Base-by-base conservation (phyloP, 2,113 vertebrate genomes). In the Eulemur rufifrons region DNA sequence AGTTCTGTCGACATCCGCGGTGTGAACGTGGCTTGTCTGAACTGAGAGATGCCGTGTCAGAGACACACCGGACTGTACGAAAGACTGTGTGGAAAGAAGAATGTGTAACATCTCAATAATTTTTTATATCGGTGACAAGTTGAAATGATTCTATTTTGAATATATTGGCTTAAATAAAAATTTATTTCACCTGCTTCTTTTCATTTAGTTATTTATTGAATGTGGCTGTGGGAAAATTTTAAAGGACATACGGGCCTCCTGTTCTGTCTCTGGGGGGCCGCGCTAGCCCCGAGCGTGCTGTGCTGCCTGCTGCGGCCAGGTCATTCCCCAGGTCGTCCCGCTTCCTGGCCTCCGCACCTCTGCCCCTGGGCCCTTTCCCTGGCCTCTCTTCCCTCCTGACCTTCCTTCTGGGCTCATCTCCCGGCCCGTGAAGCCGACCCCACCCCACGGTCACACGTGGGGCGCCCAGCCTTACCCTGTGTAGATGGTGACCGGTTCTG, bases 381-480 rank as follows among this genome's bases (percentile, higher is more conserved):
- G 1, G 59, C 21, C 61, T 25, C 7, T 45, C 39, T 37, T 47
- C 85, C 39, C 54, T 63, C 37, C 20, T 20, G n/a, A 56, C 6
- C 59, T 83, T 54, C 32, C 39, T 54, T 54, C 86, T 29, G 69
- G 18, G 20, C 42, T 68, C 47, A 4, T 61, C 64, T 63, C 45
- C 50, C 3, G 3, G 0, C n/a, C 34, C 2, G 18, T 27, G 25
- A 77, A 45, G 29, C 6, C 61, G 68, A 23, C 54, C 21, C 3
- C 0, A 50, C 12, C 54, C 17, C 15, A 3, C 0, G 23, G 21
- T 47, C 39, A 12, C 13, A 27, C 1, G 1, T 2, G 5, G 68
- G 34, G 27, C 20, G 17, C 82, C 91, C 23, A 39, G 42, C 14
- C 54, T 18, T 27, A 8, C 37, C 29, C 63, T 78, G 63, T n/a